Conservation (phyloP, 2,113 vertebrate species). For the Lichenostomus cassidix region DNA sequence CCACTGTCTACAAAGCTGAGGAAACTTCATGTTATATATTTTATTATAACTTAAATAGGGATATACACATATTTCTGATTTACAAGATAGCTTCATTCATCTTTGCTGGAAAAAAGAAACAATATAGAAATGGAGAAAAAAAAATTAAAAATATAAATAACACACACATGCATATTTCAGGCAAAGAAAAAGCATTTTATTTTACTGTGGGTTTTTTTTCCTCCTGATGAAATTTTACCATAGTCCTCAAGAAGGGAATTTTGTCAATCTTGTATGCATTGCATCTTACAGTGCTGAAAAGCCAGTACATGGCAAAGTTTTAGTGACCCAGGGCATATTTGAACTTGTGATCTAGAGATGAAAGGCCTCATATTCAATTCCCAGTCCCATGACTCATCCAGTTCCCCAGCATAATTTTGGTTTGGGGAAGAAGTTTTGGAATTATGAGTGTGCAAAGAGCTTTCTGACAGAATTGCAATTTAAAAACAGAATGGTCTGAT, state of each 20-base stretch:
- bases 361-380: slow-evolving; percentile 38
- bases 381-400: slow-evolving; percentile 45
- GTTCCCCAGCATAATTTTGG: slow-evolving; percentile 25
- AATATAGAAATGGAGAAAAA: background rate
- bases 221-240: background rate
- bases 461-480: background rate
- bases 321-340: slow-evolving; percentile 31
- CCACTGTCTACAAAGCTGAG: background rate
- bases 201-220: background rate
- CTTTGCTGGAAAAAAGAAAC: background rate
- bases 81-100: background rate
- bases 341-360: slow-evolving; percentile 50
- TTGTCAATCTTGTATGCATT: background rate
- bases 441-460: background rate
- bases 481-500: slow-evolving; percentile 1
- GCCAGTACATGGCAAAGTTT: background rate
- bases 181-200: background rate
- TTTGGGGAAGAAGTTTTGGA: slow-evolving; percentile 51
- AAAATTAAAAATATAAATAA: background rate
- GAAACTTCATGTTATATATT: background rate
- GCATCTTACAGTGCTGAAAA: background rate
- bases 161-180: background rate
- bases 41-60: background rate
- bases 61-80: background rate
- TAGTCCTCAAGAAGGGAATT: background rate